Evolutionary conservation across 2,888 invertebrate genomes (phyloP).

Genomic region (Epicampocera succincta): DNA sequence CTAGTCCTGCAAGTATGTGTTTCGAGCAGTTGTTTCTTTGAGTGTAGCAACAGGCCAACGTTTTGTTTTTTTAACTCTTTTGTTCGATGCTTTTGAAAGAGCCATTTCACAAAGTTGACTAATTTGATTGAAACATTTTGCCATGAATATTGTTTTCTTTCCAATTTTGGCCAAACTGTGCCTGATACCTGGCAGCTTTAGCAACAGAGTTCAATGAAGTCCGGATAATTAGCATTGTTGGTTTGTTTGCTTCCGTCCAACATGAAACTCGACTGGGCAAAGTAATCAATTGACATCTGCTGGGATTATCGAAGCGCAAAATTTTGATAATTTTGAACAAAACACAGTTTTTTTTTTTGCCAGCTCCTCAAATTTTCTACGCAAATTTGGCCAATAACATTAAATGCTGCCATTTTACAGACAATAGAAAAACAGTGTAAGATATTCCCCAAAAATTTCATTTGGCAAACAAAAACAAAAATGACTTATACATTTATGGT

Average conservation of each 20-base stretch:
- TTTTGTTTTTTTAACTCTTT: too few relatives aligned
- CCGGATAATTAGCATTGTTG: constrained; percentile 66
- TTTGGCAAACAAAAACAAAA: constrained; percentile 42
- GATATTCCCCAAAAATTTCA: constrained; percentile 75
- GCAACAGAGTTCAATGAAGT: constrained; percentile 14
- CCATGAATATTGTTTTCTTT: too few relatives aligned
- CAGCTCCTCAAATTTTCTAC: constrained; percentile 2
- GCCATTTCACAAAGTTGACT: too few relatives aligned
- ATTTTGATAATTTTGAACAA: constrained; percentile 74
- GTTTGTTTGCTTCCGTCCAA: constrained; percentile 38
- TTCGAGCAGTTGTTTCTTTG: too few relatives aligned
- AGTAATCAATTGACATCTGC: constrained; percentile 74
- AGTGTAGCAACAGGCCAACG: too few relatives aligned
- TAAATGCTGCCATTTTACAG: constrained; percentile 2
- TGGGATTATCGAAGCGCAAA: constrained; percentile 79
- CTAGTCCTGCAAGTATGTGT: too few relatives aligned
- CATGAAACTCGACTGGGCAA: constrained; percentile 11
- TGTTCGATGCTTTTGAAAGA: too few relatives aligned
- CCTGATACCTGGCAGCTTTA: not conserved
- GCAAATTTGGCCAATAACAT: constrained; percentile 32
- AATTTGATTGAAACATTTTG: too few relatives aligned
- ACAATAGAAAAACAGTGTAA: constrained; percentile 7
- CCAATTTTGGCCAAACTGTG: too few relatives aligned
- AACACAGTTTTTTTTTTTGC: constrained; percentile 1
- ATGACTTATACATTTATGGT: constrained; percentile 60